Evolutionary conservation across 2,113 vertebrate genomes (phyloP).

Genomic region (Oxyruncus cristatus): DNA sequence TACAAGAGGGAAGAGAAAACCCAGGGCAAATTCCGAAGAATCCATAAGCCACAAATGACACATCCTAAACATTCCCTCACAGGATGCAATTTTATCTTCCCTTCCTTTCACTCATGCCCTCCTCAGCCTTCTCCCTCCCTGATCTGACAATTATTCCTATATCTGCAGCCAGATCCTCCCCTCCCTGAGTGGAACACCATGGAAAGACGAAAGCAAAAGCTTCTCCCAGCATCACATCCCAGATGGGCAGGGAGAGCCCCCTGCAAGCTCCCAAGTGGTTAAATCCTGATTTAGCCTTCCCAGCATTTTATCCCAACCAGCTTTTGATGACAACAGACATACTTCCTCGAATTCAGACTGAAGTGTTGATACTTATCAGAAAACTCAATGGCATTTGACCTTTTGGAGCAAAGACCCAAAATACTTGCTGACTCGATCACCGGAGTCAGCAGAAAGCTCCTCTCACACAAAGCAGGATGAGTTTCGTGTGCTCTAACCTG

Average conservation of each 20-base stretch:
- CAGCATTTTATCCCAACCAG: not conserved
- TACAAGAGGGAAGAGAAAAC: not conserved
- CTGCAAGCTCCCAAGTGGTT: not conserved
- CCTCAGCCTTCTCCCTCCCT: not conserved
- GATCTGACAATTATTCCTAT: fast-evolving
- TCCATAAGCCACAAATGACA: fast-evolving
- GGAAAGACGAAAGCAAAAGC: not conserved
- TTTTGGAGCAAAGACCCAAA: constrained; percentile 12
- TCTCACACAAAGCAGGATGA: not conserved
- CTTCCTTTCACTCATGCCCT: not conserved
- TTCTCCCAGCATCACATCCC: fast-evolving
- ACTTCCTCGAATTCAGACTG: not conserved
- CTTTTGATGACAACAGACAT: not conserved
- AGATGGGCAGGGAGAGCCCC: not conserved
- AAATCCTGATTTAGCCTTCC: not conserved
- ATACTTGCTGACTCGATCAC: constrained; percentile 18
- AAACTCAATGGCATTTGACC: constrained; percentile 23
- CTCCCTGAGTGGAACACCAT: not conserved
- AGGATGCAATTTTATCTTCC: not conserved
- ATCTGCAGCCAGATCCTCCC: not conserved
- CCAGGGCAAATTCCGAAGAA: not conserved
- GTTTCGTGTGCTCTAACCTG: constrained; percentile 37
- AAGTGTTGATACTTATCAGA: not conserved
- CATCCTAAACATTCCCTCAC: not conserved
- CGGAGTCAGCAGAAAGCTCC: not conserved